These are phyloP conservation scores for Allophyes oxyacanthae DNA, from an alignment of 2,888 invertebrate genomes.

Conservation along the genomic window DNA sequence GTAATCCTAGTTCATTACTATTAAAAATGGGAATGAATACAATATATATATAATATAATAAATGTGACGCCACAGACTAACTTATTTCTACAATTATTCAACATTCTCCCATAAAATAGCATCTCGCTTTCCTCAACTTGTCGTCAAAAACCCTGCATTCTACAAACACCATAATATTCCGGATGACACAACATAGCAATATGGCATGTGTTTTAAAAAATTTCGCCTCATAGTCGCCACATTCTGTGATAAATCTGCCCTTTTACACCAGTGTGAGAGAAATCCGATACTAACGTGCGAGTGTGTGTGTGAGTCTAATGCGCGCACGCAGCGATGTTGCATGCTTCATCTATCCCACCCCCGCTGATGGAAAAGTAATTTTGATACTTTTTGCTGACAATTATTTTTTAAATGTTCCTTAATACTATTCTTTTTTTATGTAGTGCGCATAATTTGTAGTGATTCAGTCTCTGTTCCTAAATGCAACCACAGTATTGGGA, in stretches of 20 bases:
- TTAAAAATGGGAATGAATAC: too few species aligned
- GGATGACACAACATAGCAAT: slow-evolving; percentile 26
- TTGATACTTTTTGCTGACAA: slow-evolving; percentile 53
- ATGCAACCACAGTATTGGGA: too few species aligned
- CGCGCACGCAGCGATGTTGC: slow-evolving; percentile 57
- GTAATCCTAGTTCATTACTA: too few species aligned
- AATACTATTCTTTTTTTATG: too few species aligned
- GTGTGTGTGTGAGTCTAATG: slow-evolving; percentile 51
- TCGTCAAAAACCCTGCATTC: background rate
- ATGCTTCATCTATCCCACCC: slow-evolving; percentile 60
- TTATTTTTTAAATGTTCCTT: slow-evolving; percentile 1
- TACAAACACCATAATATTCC: slow-evolving; percentile 9
- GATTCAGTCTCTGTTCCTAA: too few species aligned
- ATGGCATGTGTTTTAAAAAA: slow-evolving; percentile 44
- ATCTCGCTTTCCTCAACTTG: background rate
- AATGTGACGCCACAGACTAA: too few species aligned
- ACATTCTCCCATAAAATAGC: too few species aligned
- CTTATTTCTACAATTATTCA: too few species aligned
- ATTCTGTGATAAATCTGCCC: slow-evolving; percentile 55
- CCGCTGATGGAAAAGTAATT: slow-evolving; percentile 25
- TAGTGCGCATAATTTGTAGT: too few species aligned
- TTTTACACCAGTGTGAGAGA: slow-evolving; percentile 45
- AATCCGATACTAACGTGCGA: slow-evolving; percentile 55
- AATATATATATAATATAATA: too few species aligned
- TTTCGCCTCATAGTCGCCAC: slow-evolving; percentile 55